A percentile compares a stretch with the other conserved stretches of the same genome.
These are phyloP conservation scores for Xyliphius kryptos DNA, from an alignment of 2,113 vertebrate genomes.

Conservation along the genomic window DNA sequence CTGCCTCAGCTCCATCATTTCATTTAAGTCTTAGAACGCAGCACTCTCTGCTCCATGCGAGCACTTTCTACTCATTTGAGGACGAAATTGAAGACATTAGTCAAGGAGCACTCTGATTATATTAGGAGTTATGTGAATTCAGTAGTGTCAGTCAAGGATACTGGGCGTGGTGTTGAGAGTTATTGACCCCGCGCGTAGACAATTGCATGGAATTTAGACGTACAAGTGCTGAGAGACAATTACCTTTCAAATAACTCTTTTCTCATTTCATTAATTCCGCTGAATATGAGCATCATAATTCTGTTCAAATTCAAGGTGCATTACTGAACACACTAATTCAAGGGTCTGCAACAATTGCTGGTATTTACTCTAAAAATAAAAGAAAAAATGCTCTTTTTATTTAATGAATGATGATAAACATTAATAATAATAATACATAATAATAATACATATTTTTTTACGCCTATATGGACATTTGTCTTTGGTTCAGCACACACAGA, in stretches of 20 bases:
- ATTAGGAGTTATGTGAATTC: slow-evolving; percentile 14
- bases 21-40: slow-evolving; percentile 4
- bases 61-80: slow-evolving; percentile 12
- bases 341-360: no score
- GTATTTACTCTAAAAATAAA: no score
- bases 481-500: no score
- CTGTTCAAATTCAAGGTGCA: background rate
- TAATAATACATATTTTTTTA: no score
- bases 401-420: no score
- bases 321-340: no score
- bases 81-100: background rate
- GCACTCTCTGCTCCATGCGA: background rate
- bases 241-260: slow-evolving; percentile 3
- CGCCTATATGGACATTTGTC: no score
- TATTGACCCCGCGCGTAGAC: slow-evolving; percentile 7
- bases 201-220: no score
- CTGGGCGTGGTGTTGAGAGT: slow-evolving; percentile 5
- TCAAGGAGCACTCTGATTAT: slow-evolving; percentile 7
- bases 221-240: slow-evolving; percentile 6
- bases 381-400: no score
- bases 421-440: no score
- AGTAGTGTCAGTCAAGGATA: background rate
- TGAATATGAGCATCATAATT: slow-evolving; percentile 5
- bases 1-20: slow-evolving; percentile 1
- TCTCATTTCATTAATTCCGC: slow-evolving; percentile 3